Conservation (phyloP, 2,113 vertebrate species). For the Oreotragus oreotragus region DNA sequence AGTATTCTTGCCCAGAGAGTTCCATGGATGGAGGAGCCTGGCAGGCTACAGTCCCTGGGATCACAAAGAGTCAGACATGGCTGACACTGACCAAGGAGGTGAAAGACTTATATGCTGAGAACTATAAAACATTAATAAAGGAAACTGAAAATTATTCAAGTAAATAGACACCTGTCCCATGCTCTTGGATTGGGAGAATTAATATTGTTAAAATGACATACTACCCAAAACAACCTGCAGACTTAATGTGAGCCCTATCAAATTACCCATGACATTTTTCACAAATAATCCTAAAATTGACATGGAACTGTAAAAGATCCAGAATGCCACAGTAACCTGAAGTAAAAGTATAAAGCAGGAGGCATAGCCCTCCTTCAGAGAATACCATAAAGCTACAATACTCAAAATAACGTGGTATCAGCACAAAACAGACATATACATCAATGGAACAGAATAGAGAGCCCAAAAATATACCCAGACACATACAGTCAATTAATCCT, state of each 20-base stretch:
- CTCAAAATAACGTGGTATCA: background rate
- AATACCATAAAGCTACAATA: background rate
- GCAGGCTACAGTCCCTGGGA: too few relatives aligned
- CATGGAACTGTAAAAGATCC: background rate
- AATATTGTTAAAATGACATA: background rate
- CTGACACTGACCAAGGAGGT: background rate
- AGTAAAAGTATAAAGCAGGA: background rate
- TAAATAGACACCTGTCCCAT: background rate
- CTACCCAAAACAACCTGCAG: background rate
- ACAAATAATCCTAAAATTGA: background rate
- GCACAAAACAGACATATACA: background rate
- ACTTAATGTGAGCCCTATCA: background rate
- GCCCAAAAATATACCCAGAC: background rate
- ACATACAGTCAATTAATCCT: background rate
- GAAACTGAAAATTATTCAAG: background rate
- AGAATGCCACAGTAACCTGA: background rate
- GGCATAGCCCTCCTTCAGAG: background rate
- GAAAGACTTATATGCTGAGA: background rate
- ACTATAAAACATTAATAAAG: background rate
- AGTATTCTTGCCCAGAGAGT: too few relatives aligned
- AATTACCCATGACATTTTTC: background rate
- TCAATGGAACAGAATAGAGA: background rate
- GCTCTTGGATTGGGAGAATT: background rate
- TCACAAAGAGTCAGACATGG: rapidly evolving
- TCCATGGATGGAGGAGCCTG: too few relatives aligned